These are phyloP conservation scores for Emberiza fucata DNA, from an alignment of 2,113 vertebrate species.

Conservation along the genomic window DNA sequence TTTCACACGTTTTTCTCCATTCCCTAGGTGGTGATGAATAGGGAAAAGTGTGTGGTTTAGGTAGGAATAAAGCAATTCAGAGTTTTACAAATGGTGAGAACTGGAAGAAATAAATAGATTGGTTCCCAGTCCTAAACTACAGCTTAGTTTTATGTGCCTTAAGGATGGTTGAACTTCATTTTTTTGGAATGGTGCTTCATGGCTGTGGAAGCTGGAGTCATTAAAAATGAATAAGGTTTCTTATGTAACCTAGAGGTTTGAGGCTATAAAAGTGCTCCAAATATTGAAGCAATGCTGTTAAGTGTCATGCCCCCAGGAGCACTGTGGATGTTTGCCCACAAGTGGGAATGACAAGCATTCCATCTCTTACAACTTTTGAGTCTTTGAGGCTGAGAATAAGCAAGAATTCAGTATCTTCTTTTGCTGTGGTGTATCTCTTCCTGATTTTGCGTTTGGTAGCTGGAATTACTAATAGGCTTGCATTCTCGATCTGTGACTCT, in stretches of 20 bases:
- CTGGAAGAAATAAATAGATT: not conserved
- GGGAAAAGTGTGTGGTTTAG: not conserved
- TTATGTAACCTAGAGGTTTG: not conserved
- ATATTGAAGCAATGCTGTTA: not conserved
- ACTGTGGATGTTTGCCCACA: not conserved
- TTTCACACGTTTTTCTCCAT: not conserved
- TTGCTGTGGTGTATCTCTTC: not conserved
- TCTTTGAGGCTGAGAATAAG: not conserved
- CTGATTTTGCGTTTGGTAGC: not conserved
- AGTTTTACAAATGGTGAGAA: not conserved
- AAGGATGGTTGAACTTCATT: not conserved
- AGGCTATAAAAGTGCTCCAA: fast-evolving
- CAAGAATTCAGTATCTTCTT: not conserved
- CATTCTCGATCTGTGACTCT: not conserved
- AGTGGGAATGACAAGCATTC: not conserved
- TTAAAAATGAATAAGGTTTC: not conserved
- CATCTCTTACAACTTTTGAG: not conserved
- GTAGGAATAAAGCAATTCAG: not conserved
- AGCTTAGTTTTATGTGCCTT: not conserved
- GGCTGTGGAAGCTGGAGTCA: not conserved
- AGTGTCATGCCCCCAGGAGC: not conserved
- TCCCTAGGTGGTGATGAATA: not conserved
- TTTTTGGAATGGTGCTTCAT: not conserved
- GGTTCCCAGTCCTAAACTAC: not conserved
- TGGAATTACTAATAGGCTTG: not conserved